Conservation (phyloP, 2,113 vertebrate species). For the Gambusia affinis region DNA sequence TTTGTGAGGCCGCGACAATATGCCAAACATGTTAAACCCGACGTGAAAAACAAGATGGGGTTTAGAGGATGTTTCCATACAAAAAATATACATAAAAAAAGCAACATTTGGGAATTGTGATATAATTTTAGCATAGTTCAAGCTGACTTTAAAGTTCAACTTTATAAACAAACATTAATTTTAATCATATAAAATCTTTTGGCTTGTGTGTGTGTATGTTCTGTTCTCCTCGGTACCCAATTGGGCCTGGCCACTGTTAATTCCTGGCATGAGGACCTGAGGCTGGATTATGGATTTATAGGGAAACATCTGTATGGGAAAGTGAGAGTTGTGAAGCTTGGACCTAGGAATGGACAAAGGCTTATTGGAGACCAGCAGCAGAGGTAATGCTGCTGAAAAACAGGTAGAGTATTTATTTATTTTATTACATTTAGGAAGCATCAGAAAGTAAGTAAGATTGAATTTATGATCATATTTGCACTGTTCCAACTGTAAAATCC, state of each 20-base stretch:
- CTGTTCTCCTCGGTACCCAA: slow-evolving; percentile 30
- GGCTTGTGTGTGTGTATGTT: slow-evolving; percentile 2
- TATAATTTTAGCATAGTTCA: background rate
- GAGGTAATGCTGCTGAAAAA: background rate
- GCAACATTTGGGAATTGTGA: background rate
- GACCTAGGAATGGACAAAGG: slow-evolving; percentile 15
- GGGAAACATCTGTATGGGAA: slow-evolving; percentile 77
- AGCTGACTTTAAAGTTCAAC: background rate
- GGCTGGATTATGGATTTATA: slow-evolving; percentile 76
- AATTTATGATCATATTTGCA: background rate
- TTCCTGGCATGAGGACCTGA: slow-evolving; percentile 71
- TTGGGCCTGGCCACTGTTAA: slow-evolving; percentile 62
- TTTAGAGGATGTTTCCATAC: background rate
- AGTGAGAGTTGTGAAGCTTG: slow-evolving; percentile 31
- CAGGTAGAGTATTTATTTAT: background rate
- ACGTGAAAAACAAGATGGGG: background rate
- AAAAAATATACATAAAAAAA: background rate
- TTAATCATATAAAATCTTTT: background rate
- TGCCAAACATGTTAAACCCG: background rate
- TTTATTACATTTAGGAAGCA: background rate
- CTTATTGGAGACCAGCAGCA: slow-evolving; percentile 1
- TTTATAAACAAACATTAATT: background rate
- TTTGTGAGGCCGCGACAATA: background rate
- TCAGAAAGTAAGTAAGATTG: background rate
- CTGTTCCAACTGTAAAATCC: background rate